Conservation (phyloP, 2,888 invertebrate species). For the Eupsilia transversa region DNA sequence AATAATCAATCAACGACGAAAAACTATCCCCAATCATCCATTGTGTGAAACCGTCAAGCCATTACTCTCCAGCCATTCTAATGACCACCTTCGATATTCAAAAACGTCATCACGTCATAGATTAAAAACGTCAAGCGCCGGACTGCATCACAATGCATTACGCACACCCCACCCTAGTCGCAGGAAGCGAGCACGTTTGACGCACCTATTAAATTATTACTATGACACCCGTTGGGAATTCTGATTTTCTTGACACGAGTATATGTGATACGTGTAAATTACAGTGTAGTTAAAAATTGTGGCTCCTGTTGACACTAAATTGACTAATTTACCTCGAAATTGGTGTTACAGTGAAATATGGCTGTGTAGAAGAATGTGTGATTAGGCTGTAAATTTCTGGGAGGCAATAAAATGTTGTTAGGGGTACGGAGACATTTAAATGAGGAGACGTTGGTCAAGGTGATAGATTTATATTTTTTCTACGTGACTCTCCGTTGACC, state of each 20-base stretch:
- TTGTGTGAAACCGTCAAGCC: slow-evolving; percentile 24
- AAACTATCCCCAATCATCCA: slow-evolving; percentile 28
- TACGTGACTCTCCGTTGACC: slow-evolving; percentile 2
- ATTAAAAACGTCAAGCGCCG: slow-evolving; percentile 63
- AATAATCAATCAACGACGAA: slow-evolving; percentile 28
- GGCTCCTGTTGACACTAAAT: slow-evolving; percentile 63
- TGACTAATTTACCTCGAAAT: slow-evolving; percentile 67
- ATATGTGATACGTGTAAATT: slow-evolving; percentile 67
- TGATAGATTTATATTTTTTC: slow-evolving; percentile 23
- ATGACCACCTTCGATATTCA: slow-evolving; percentile 53
- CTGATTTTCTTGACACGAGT: slow-evolving; percentile 62
- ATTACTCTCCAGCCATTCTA: slow-evolving; percentile 18
- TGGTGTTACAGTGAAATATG: slow-evolving; percentile 56
- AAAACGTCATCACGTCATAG: slow-evolving; percentile 61
- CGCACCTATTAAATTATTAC: slow-evolving; percentile 74
- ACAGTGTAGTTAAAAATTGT: slow-evolving; percentile 63
- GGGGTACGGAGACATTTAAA: slow-evolving; percentile 19
- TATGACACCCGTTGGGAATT: slow-evolving; percentile 60
- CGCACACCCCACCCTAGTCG: slow-evolving; percentile 70
- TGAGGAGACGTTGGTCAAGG: slow-evolving; percentile 21
- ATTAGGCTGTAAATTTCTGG: slow-evolving; percentile 48
- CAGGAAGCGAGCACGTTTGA: slow-evolving; percentile 69
- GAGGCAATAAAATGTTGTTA: slow-evolving; percentile 37
- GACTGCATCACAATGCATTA: slow-evolving; percentile 64
- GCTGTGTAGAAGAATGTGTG: slow-evolving; percentile 43